Evolutionary conservation across 2,888 invertebrate genomes (phyloP), one percentile per base, ranked within the genome.

Genomic region (Bibio marci): DNA sequence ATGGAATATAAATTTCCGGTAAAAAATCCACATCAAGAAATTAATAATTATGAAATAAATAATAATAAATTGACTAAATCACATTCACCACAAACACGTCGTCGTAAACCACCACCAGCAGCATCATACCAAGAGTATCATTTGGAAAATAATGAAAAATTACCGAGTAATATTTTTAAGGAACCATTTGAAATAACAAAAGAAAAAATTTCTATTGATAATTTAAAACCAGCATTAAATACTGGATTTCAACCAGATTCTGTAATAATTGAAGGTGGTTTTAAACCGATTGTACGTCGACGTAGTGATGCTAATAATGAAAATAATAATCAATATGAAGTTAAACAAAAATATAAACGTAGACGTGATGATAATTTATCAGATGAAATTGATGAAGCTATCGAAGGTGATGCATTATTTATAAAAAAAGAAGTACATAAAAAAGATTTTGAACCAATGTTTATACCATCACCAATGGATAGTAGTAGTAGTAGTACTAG

Each of bases 191-290:
- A 52, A 33, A 43, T 50, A 5, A 49, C 49, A 27, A 52, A 52
- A 40, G 41, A 53, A 7, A 50, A 54, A 35, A 44, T 54, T 3
- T 6, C 14, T 18, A 10, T 12, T n/a, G 49, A 52, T 14, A 62
- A 64, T 1, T 54, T 71, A 49, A 58, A 57, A 37, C 70, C 73
- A 2, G 80, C 80, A 0, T 58, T 73, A 1, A 81, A 81, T 48
- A 77, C 76, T 2, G 82, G 83, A 0, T 87, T 87, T 48, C 75
- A 80, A 54, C 83, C 85, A 0, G 76, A 76, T 47, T 76, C 81
- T 0, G 76, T 87, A 5, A 77, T 85, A 0, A 76, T 86, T 12
- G 86, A 87, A 60, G 76, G 81, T 41, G 86, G 86, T 0, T 87
- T 87, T 51, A 80, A 76, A 46, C 86, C 87, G 0, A 85, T 86